These are phyloP conservation scores for Drosophila parvula DNA, from an alignment of 1,140 invertebrate genomes.

Conservation along the genomic window DNA sequence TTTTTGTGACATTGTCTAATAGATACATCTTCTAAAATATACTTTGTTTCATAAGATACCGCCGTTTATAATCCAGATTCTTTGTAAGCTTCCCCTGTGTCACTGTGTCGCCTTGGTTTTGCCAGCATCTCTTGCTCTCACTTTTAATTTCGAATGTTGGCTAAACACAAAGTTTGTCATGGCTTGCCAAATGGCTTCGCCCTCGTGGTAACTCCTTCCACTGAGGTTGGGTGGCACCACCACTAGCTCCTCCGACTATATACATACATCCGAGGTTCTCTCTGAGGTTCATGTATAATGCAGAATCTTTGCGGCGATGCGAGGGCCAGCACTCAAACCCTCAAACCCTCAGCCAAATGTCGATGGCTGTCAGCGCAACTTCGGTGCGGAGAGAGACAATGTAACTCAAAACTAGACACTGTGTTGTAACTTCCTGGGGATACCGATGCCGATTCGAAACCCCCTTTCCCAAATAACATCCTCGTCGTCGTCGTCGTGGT, in stretches of 20 bases:
- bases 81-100: background rate
- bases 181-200: conserved; percentile 48
- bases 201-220: background rate
- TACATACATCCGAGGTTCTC: background rate
- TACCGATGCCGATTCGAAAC: conserved; percentile 2
- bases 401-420: conserved; percentile 76
- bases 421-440: conserved; percentile 50
- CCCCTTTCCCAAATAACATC: background rate
- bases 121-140: conserved; percentile 5
- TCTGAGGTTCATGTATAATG: conserved; percentile 60
- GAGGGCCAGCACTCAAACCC: conserved; percentile 38
- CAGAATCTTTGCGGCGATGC: conserved; percentile 36
- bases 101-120: background rate
- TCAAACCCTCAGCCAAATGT: conserved; percentile 32
- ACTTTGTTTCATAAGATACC: background rate
- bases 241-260: background rate
- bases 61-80: background rate
- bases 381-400: conserved; percentile 70
- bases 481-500: conserved; percentile 13
- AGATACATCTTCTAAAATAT: background rate
- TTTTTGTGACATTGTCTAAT: background rate
- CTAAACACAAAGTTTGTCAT: conserved; percentile 74
- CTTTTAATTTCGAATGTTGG: conserved; percentile 69
- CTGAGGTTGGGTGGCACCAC: background rate
- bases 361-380: conserved; percentile 75